phyloP scores from a whole-genome alignment of 2,888 invertebrate species.

The Drosophila flavopinicola region DNA sequence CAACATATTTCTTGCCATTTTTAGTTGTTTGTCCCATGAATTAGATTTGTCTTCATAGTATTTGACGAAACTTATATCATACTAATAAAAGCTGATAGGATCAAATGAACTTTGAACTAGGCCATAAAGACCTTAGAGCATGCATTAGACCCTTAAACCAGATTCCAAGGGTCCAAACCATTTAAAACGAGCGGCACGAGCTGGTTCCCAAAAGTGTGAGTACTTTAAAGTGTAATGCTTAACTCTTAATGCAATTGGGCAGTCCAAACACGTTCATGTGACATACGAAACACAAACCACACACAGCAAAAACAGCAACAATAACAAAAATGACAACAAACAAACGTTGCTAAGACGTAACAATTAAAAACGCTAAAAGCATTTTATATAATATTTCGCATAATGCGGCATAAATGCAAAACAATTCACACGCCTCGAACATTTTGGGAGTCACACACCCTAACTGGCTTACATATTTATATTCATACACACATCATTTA shows the following conservation, averaged over 20 bases:
- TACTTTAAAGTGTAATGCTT: slow-evolving; percentile 12
- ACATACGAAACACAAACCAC: slow-evolving; percentile 43
- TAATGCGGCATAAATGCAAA: slow-evolving; percentile 37
- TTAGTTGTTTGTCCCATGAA: no score
- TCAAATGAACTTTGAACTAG: background rate
- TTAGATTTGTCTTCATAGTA: no score
- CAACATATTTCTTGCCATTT: no score
- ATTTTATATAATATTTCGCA: slow-evolving; percentile 63
- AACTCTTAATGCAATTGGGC: slow-evolving; percentile 29
- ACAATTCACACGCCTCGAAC: slow-evolving; percentile 63
- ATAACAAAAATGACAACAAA: slow-evolving; percentile 21
- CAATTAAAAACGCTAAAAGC: slow-evolving; percentile 75
- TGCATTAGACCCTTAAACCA: background rate
- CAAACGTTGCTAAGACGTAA: slow-evolving; percentile 55
- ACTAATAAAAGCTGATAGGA: no score
- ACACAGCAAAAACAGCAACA: slow-evolving; percentile 40
- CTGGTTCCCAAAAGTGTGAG: slow-evolving; percentile 3
- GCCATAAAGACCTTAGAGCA: background rate
- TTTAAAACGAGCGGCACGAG: slow-evolving; percentile 15
- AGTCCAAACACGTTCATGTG: slow-evolving; percentile 51
- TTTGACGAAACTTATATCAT: background rate
- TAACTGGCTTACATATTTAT: slow-evolving; percentile 7
- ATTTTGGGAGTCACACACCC: slow-evolving; percentile 55
- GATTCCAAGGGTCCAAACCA: slow-evolving; percentile 16
- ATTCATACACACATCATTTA: slow-evolving; percentile 1